phyloP scores from a whole-genome alignment of 2,888 invertebrate genomes.

The Gryllus longicercus region DNA sequence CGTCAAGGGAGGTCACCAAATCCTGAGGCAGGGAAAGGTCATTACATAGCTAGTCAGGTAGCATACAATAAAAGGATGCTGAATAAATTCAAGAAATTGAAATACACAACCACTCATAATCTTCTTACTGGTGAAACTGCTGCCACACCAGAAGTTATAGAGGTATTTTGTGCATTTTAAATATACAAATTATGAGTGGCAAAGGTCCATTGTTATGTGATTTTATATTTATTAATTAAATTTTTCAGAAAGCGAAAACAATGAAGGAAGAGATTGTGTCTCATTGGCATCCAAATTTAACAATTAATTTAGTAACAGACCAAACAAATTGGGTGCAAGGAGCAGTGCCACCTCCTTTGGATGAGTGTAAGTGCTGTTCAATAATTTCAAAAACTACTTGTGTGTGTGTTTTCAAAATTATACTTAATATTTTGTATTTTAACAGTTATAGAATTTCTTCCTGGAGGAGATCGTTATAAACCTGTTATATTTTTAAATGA shows the following conservation, averaged over 20 bases:
- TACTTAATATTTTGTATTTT: slow-evolving; percentile 33
- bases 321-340: slow-evolving; percentile 93
- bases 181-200: too few species aligned
- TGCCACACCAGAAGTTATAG: slow-evolving; percentile 64
- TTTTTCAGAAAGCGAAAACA: slow-evolving; percentile 65
- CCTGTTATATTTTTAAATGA: slow-evolving; percentile 95
- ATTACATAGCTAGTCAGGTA: slow-evolving; percentile 66
- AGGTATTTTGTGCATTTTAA: slow-evolving; percentile 45
- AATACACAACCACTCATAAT: slow-evolving; percentile 85
- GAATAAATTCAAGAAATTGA: slow-evolving; percentile 87
- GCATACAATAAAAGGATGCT: slow-evolving; percentile 75
- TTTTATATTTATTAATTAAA: slow-evolving; percentile 21
- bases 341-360: slow-evolving; percentile 84
- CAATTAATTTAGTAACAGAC: slow-evolving; percentile 91
- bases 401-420: not conserved
- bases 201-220: not conserved
- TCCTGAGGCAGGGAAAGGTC: slow-evolving; percentile 60
- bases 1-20: slow-evolving; percentile 79
- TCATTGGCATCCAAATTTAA: slow-evolving; percentile 99
- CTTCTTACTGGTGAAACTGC: slow-evolving; percentile 87
- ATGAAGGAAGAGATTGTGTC: slow-evolving; percentile 85
- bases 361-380: slow-evolving; percentile 63
- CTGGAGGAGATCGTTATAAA: slow-evolving; percentile 81
- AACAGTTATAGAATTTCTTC: slow-evolving; percentile 77
- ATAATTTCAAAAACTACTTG: not conserved